Base-by-base conservation (phyloP, 1,140 invertebrate species). In the Macrotrachela quadricornifera region DNA sequence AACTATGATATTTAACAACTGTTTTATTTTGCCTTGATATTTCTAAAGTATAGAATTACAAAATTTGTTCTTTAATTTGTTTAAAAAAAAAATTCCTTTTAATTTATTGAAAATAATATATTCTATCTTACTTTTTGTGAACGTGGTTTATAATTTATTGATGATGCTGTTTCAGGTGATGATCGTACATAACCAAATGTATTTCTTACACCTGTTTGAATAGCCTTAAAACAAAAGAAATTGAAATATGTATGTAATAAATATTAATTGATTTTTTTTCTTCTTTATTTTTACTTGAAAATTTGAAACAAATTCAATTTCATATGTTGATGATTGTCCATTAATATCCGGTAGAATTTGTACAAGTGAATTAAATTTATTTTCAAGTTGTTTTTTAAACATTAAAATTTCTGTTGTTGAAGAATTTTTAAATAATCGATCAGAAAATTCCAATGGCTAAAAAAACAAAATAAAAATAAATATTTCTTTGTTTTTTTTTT, bases 241-340 rank as follows among this genome's bases (percentile, higher is more conserved):
- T n/a, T n/a, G n/a, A n/a, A n/a, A n/a, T n/a, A n/a, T n/a, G n/a
- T n/a, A n/a, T n/a, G n/a, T n/a, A 21, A 18, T 8, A 38, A 14
- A 30, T 4, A 30, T 4, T 2, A 30, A 30, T 4, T 4, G 36
- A 9, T 51, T 36, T 42, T 6, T 52, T 39, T 11, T 30, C 18
- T 8, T 54, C 50, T 59, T 61, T 68, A 90, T 85, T 57, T 90
- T 88, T 0, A 85, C 84, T 65, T 90, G 85, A 67, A 85, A 92
- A 66, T 95, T 95, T 55, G 85, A 88, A 44, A 92, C 83, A 64
- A 94, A 94, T 70, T 94, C 87, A 15, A 94, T 73, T 63, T 94
- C 87, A 55, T 61, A 62, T 21, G 60, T 58, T 38, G 16, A 8
- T 30, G 8, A 40, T 21, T 48, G 42, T 43, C 62, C 64, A 53